phyloP scores from a whole-genome alignment of 2,797 vertebrate species.

The Paedocypris micromegethes region DNA sequence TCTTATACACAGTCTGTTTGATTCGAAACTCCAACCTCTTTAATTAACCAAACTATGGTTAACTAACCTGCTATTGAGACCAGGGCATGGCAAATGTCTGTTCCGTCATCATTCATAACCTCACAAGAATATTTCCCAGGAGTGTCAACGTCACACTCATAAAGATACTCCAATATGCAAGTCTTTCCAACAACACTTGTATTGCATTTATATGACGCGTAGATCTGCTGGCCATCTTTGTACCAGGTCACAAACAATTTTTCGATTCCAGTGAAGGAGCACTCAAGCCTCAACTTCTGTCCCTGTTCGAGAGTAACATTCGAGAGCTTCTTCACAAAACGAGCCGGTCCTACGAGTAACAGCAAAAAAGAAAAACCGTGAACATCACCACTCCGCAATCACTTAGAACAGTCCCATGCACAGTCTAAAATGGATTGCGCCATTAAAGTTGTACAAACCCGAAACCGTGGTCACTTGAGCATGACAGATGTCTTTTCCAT shows the following conservation, averaged over 20 bases:
- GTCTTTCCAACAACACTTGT: conserved; percentile 53
- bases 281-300: conserved; percentile 79
- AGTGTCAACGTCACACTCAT: conserved; percentile 70
- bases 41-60: conserved; percentile 20
- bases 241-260: conserved; percentile 79
- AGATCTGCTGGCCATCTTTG: conserved; percentile 83
- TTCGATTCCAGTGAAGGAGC: conserved; percentile 77
- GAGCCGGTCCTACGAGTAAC: conserved; percentile 61
- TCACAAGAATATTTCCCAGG: conserved; percentile 80
- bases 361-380: conserved; percentile 25
- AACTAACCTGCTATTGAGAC: conserved; percentile 78
- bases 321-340: conserved; percentile 77
- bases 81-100: conserved; percentile 73
- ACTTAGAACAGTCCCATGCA: conserved; percentile 1
- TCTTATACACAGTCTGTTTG: no score
- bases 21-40: neutral
- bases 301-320: conserved; percentile 76
- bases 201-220: conserved; percentile 65
- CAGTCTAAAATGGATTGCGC: neutral
- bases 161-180: conserved; percentile 77
- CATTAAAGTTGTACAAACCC: conserved; percentile 70
- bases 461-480: conserved; percentile 61
- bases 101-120: conserved; percentile 80
- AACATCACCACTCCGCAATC: neutral
- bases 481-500: conserved; percentile 77